Percentiles rank a stretch among this genome's conserved stretches.
These are phyloP conservation scores for Cyanoderma ruficeps DNA, from an alignment of 2,113 vertebrate species.

Conservation along the genomic window DNA sequence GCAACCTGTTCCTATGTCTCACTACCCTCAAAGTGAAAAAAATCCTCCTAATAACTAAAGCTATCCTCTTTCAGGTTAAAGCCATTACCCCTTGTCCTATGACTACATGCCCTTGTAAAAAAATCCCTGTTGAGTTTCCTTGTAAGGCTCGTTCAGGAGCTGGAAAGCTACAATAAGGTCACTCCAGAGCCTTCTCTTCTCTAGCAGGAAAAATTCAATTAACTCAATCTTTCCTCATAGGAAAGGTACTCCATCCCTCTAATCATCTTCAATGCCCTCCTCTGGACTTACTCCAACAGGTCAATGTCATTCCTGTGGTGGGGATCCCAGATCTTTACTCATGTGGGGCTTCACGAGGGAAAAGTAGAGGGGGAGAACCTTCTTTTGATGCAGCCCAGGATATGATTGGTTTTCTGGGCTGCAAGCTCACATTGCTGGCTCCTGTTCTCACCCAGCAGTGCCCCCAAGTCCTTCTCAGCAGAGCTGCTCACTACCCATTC, in stretches of 20 bases:
- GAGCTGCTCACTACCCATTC: not conserved
- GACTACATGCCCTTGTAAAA: not conserved
- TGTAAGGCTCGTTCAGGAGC: not conserved
- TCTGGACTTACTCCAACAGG: not conserved
- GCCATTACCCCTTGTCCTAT: not conserved
- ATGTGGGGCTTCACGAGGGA: not conserved
- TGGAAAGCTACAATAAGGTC: not conserved
- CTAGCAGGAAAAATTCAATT: not conserved
- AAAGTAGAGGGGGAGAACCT: not conserved
- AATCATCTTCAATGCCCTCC: not conserved
- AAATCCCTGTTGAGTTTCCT: not conserved
- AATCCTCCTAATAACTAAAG: not conserved
- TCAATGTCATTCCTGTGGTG: fast-evolving
- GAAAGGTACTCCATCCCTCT: not conserved
- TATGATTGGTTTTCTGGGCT: not conserved
- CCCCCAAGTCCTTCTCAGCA: not conserved
- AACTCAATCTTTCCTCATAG: not conserved
- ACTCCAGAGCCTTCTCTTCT: not conserved
- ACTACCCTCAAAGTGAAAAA: not conserved
- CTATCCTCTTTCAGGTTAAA: not conserved
- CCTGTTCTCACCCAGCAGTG: no score
- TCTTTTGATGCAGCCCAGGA: not conserved
- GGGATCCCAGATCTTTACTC: not conserved
- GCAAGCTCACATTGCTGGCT: not conserved
- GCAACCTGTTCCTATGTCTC: not conserved